Percentiles rank a stretch among this genome's conserved stretches.
Evolutionary conservation across 2,113 vertebrate genomes (phyloP).

Genomic region (Cyprinodon tularosa): DNA sequence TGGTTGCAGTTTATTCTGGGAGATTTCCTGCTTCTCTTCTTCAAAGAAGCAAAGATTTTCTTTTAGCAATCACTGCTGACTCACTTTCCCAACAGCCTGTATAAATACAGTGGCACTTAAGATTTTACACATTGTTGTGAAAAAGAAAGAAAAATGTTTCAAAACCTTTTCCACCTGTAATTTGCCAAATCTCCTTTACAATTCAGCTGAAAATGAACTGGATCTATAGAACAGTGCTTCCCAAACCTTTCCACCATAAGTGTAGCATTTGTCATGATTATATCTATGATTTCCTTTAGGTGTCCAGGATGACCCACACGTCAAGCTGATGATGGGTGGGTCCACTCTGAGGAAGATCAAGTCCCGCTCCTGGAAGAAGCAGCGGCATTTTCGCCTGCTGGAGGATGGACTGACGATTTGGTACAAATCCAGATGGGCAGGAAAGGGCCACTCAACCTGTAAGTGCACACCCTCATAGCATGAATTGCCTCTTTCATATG

Average conservation of each 20-base stretch:
- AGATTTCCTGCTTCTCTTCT: too few relatives aligned
- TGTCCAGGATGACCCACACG: slow-evolving; percentile 79
- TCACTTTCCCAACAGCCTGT: too few relatives aligned
- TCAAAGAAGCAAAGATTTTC: too few relatives aligned
- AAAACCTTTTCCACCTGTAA: too few relatives aligned
- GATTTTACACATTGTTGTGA: too few relatives aligned
- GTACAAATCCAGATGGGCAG: slow-evolving; percentile 89
- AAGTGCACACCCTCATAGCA: slow-evolving; percentile 33
- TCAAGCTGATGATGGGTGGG: slow-evolving; percentile 88
- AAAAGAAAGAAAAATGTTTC: too few relatives aligned
- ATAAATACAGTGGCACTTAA: too few relatives aligned
- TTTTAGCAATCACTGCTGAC: too few relatives aligned
- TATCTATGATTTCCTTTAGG: slow-evolving; percentile 72
- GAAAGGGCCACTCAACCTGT: slow-evolving; percentile 88
- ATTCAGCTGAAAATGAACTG: too few relatives aligned
- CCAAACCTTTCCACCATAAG: background rate
- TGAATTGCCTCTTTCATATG: background rate
- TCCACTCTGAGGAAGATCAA: slow-evolving; percentile 90
- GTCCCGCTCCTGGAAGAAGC: slow-evolving; percentile 91
- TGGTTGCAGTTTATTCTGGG: too few relatives aligned
- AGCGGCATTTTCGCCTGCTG: slow-evolving; percentile 89
- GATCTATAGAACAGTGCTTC: too few relatives aligned
- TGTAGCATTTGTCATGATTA: background rate
- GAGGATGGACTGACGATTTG: slow-evolving; percentile 92
- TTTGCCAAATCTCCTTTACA: too few relatives aligned